Base-by-base conservation (phyloP, 1,140 invertebrate genomes). In the Aporrectodea caliginosa region DNA sequence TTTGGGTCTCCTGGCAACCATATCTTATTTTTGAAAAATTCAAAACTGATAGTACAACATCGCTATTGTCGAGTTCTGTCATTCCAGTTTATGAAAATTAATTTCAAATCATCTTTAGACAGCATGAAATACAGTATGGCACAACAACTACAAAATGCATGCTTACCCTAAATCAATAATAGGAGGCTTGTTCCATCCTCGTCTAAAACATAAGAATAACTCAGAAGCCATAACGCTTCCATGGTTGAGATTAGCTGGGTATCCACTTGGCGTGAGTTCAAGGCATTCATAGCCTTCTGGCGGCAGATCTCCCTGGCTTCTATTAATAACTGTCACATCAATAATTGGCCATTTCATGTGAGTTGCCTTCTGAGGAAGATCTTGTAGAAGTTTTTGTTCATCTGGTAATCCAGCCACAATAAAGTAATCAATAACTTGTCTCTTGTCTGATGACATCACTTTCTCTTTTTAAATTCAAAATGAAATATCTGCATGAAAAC, bases 91-190 rank as follows among this genome's bases (percentile, higher is more conserved):
- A n/a, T n/a, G n/a, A n/a, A n/a, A n/a, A n/a, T n/a, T n/a, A n/a
- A n/a, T n/a, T n/a, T n/a, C n/a, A n/a, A n/a, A n/a, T n/a, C n/a
- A n/a, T n/a, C n/a, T n/a, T n/a, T n/a, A n/a, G n/a, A n/a, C n/a
- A n/a, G n/a, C n/a, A n/a, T n/a, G n/a, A n/a, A n/a, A n/a, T n/a
- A n/a, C n/a, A n/a, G n/a, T n/a, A n/a, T n/a, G n/a, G n/a, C n/a
- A n/a, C n/a, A n/a, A n/a, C n/a, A n/a, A n/a, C n/a, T n/a, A n/a
- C 22, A 58, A 72, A 72, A 72, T 72, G 2, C 27, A 72, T 6
- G 31, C n/a, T 90, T 90, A 95, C 95, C 92, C 96, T 86, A 98
- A 94, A 90, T 98, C 96, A 68, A 98, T 94, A 78, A 98, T 90
- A 30, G 96, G 96, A 31, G 95, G 94, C 86, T 94, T 94, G 86